A percentile compares a stretch with the other conserved stretches of the same genome.
phyloP scores from a whole-genome alignment of 2,888 invertebrate genomes.

The Drosophila mettleri region DNA sequence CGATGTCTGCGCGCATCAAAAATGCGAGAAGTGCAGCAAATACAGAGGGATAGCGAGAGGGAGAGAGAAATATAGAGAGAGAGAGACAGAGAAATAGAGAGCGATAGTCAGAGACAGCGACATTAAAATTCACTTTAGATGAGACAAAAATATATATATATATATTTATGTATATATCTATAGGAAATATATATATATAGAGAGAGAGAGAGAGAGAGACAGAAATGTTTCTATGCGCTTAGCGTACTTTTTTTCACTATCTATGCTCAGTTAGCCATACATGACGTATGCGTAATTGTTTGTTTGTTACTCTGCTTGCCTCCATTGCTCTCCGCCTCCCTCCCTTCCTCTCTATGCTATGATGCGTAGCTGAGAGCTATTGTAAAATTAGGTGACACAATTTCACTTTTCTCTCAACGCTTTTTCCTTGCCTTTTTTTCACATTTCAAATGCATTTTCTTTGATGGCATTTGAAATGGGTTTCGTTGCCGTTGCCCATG shows the following conservation, averaged over 20 bases:
- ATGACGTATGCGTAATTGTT: conserved; percentile 55
- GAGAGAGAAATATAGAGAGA: conserved; percentile 15
- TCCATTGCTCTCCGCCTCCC: not conserved
- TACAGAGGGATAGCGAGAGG: conserved; percentile 6
- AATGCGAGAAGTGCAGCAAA: conserved; percentile 15
- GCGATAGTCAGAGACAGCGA: not conserved
- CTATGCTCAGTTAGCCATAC: too few species aligned
- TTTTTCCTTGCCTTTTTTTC: conserved; percentile 16
- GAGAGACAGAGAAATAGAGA: not conserved
- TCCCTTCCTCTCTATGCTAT: conserved; percentile 38
- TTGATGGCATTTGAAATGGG: conserved; percentile 69
- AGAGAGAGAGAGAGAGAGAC: too few species aligned
- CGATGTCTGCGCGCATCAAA: conserved; percentile 39
- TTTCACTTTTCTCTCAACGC: conserved; percentile 50
- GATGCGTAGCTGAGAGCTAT: conserved; percentile 60
- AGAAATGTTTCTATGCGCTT: conserved; percentile 39
- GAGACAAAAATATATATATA: conserved; percentile 4
- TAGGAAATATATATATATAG: conserved; percentile 25
- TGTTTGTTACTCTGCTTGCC: too few species aligned
- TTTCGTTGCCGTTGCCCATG: conserved; percentile 33
- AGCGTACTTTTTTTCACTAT: conserved; percentile 33
- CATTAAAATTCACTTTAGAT: conserved; percentile 40
- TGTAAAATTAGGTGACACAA: conserved; percentile 77
- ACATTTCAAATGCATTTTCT: conserved; percentile 58
- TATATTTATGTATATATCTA: not conserved